Base-by-base conservation (phyloP, 37 sponge, comb jelly and placozoan genomes). In the Spongilla lacustris region DNA sequence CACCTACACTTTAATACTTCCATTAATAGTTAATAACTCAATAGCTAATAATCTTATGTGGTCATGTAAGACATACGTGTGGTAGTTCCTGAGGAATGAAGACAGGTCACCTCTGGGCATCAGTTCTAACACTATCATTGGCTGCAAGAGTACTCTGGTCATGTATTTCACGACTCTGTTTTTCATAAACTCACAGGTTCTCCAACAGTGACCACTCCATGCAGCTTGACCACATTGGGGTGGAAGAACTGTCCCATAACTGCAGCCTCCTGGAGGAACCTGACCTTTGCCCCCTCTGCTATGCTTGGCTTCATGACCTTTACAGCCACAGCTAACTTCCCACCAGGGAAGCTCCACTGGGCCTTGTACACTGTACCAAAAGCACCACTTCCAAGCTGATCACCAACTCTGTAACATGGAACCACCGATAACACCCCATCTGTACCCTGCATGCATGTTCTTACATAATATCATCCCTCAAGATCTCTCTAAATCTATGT, bases 331-430 rank as follows among this genome's bases (percentile, higher is more conserved):
- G 29, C 46, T 34, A 33, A 78, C 8, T 27, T 27, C 1, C 70
- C 71, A 11, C 32, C 23, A 17, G 38, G 66, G 22, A 19, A 31
- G 2, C 22, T 36, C 93, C 89, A 86, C 24, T 58, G 76, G 3
- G 79, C 93, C 41, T 48, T 76, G 58, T 48, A 77, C 5, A 93
- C 93, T 69, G 78, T 86, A 26, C 93, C 93, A 83, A 89, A 93
- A 35, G 89, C 85, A 17, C 93, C 93, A 2, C 38, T 46, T 36
- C 93, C 93, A 36, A 93, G 68, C 21, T 86, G 84, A 23, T 58
- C 26, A 23, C 50, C 46, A 46, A 88, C 22, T 49, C 83, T 83
- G 82, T n/a, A 83, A 3, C 2, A 29, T 37, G 38, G 27, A 83
- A 73, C 28, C 14, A 58, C 25, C 3, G 21, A 32, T 84, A 67